A percentile compares a stretch with the other conserved stretches of the same genome.
phyloP scores from a whole-genome alignment of 2,888 invertebrate genomes.

The Conchocele bisecta region DNA sequence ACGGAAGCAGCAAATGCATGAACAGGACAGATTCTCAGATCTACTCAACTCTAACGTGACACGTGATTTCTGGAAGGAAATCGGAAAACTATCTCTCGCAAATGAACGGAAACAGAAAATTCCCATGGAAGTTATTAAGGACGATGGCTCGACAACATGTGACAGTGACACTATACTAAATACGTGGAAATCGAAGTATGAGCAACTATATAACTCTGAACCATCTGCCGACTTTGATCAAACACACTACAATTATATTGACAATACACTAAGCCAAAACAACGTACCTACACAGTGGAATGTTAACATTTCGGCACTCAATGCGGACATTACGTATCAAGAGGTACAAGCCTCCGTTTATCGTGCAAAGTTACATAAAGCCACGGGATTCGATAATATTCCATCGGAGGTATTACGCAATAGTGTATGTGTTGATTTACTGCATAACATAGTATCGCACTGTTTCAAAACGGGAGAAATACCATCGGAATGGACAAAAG shows the following conservation, averaged over 20 bases:
- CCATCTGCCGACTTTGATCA: neutral
- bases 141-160: neutral
- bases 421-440: neutral
- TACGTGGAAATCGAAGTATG: neutral
- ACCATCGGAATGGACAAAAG: conserved; percentile 2
- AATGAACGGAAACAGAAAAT: neutral
- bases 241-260: neutral
- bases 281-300: neutral
- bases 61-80: conserved; percentile 7
- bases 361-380: neutral
- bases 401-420: neutral
- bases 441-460: neutral
- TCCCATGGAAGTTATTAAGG: neutral
- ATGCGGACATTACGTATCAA: neutral
- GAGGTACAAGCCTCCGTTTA: neutral
- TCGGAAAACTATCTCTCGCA: neutral
- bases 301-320: neutral
- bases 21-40: conserved; percentile 2
- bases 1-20: neutral
- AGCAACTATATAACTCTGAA: neutral
- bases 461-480: neutral
- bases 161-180: neutral
- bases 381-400: neutral
- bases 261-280: neutral
- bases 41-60: neutral